phyloP scores from a whole-genome alignment of 2,113 vertebrate genomes.

The Phylloscopus trochilus region DNA sequence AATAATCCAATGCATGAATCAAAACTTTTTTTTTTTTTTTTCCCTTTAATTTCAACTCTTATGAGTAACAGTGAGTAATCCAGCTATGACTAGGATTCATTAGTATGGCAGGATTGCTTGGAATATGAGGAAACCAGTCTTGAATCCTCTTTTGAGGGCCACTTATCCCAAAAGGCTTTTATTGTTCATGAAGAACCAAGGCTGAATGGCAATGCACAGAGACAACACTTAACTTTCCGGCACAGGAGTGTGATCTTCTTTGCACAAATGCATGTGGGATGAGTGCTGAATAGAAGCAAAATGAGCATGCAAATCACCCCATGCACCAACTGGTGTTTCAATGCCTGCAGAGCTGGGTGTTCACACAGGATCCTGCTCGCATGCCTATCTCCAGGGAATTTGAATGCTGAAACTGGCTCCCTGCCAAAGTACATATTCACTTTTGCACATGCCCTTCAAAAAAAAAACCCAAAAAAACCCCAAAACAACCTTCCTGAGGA shows the following conservation, averaged over 20 bases:
- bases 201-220: constrained; percentile 1
- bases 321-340: constrained; percentile 26
- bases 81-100: background rate
- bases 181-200: background rate
- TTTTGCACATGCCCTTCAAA: background rate
- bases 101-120: constrained; percentile 1
- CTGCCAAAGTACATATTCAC: background rate
- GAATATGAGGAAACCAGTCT: constrained; percentile 13
- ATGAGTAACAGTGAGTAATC: constrained; percentile 21
- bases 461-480: no score
- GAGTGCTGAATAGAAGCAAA: constrained; percentile 20
- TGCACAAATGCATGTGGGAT: constrained; percentile 10
- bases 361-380: background rate
- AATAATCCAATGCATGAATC: background rate
- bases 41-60: background rate
- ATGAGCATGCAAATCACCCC: constrained; percentile 50
- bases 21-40: background rate
- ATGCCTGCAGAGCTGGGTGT: constrained; percentile 35
- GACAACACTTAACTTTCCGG: constrained; percentile 8
- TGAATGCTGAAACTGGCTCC: background rate
- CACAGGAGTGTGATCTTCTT: background rate
- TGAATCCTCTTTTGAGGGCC: constrained; percentile 18
- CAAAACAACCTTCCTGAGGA: background rate
- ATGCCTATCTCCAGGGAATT: background rate
- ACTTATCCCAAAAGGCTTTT: constrained; percentile 25